Evolutionary conservation across 1,140 invertebrate genomes (phyloP), one percentile per base, ranked within the genome.

Genomic region (Sweltsa coloradensis): DNA sequence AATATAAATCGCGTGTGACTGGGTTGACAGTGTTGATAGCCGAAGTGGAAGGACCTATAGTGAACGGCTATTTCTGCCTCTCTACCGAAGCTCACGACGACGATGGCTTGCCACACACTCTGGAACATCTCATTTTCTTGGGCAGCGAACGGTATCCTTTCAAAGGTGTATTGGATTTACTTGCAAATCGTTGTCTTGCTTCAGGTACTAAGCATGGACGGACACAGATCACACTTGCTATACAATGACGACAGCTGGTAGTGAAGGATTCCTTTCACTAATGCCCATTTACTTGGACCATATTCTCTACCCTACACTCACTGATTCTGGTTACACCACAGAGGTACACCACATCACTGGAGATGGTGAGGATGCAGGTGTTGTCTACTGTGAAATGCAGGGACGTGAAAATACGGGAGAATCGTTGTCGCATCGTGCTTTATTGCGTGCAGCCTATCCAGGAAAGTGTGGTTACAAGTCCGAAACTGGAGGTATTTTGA

Each of bases 361-460:
- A 3, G 76, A 88, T 51, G 92, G 89, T 3, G 78, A 89, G 55
- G 81, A 96, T 73, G 86, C 81, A 25, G 92, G 92, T 25, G 85
- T 94, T 23, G 89, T 94, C 1, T 96, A 95, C 61, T 89, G 85
- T 65, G 90, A 96, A 70, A 92, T 94, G 85, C 89, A 94, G 61
- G 81, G 81, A 18, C 57, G 73, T 21, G 88, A 92, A 65, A 90
- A 91, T 61, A 76, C 71, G 31, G 85, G 81, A n/a, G 81, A 86
- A 60, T 77, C 73, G 51, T 55, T 63, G 25, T 66, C 71, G 47
- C 70, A 81, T 53, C 63, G 75, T 36, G 74, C 73, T 53, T 63
- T 90, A 58, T 56, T 73, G 5, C 65, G 77, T 54, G 72, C 73
- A 4, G 73, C 89, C 55, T 93, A 91, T 60, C 85, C 87, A 9